A percentile compares a stretch with the other conserved stretches of the same genome.
Conservation (phyloP, 2,113 vertebrate genomes). For the Galeopterus variegatus region DNA sequence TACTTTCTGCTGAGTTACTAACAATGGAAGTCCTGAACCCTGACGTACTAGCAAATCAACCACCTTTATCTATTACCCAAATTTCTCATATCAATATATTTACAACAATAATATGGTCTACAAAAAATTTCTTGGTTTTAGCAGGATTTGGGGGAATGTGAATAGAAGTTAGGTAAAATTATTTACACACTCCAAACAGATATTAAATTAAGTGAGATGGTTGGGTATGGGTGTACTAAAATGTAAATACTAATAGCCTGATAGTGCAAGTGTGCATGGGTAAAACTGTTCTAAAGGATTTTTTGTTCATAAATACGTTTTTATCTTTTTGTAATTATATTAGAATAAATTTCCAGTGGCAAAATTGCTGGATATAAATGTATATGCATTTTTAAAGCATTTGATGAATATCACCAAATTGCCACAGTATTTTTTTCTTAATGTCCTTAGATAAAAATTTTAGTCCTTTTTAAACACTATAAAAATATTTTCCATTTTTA, state of each 20-base stretch:
- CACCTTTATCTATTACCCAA: not conserved
- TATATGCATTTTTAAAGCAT: not conserved
- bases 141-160: not conserved
- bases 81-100: not conserved
- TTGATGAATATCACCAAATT: not conserved
- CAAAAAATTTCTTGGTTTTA: not conserved
- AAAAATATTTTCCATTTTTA: not conserved
- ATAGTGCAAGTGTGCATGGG: not conserved
- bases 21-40: not conserved
- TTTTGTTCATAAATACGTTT: not conserved
- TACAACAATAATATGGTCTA: not conserved
- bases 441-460: slow-evolving; percentile 20
- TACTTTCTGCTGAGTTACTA: not conserved
- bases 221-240: not conserved
- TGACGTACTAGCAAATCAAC: not conserved
- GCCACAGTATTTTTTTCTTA: not conserved
- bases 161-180: not conserved
- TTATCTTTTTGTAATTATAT: slow-evolving; percentile 16
- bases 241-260: not conserved
- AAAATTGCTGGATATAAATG: not conserved
- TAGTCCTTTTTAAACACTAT: slow-evolving; percentile 3
- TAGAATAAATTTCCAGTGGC: not conserved
- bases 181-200: not conserved
- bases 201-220: not conserved
- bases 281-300: not conserved